phyloP scores from a whole-genome alignment of 2,797 vertebrate genomes.

The Scolopax bukidnonensis region DNA sequence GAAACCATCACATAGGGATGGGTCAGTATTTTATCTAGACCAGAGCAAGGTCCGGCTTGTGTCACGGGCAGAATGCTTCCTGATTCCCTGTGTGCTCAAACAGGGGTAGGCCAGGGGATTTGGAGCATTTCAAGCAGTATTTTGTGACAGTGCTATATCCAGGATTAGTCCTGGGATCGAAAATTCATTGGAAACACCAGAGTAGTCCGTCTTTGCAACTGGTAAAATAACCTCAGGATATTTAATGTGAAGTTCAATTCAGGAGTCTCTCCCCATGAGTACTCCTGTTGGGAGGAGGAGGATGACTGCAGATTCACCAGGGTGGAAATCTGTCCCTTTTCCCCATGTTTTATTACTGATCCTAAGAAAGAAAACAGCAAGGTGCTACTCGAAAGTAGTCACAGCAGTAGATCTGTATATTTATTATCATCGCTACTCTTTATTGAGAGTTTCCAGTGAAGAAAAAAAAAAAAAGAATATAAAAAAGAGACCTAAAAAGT shows the following conservation, averaged over 20 bases:
- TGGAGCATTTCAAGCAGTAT: neutral
- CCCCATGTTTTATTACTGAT: neutral
- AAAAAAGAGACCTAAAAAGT: neutral
- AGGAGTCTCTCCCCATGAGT: accelerated
- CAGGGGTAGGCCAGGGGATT: neutral
- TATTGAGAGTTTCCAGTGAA: neutral
- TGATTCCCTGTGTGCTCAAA: neutral
- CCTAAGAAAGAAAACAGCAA: neutral
- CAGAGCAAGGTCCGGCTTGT: neutral
- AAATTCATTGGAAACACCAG: neutral
- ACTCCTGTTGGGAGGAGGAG: neutral
- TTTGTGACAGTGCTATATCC: neutral
- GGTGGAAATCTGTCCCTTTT: neutral
- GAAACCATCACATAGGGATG: neutral
- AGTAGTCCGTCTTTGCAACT: neutral
- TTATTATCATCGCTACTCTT: neutral
- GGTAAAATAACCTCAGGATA: neutral
- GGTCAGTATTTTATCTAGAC: neutral
- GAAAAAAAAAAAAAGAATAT: neutral
- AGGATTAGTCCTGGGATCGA: neutral
- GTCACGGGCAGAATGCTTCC: neutral
- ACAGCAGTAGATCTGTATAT: neutral
- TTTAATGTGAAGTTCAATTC: neutral
- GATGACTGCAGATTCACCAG: neutral
- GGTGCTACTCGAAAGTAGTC: neutral